phyloP scores from a whole-genome alignment of 2,888 invertebrate species.

The Pyrrhopygopsis socrates region DNA sequence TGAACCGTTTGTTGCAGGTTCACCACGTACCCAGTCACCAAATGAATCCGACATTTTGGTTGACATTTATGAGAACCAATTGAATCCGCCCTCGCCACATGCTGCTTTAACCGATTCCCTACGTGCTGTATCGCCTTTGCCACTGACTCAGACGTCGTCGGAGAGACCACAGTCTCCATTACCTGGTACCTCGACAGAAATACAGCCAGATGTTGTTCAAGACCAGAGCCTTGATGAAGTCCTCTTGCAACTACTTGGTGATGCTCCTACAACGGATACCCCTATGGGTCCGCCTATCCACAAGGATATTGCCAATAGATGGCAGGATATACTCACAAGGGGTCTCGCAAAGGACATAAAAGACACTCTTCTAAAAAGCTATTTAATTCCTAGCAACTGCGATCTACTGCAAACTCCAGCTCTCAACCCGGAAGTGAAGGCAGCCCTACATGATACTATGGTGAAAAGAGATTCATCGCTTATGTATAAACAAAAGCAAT shows the following conservation, averaged over 20 bases:
- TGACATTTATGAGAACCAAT: not conserved
- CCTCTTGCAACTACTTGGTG: conserved; percentile 7
- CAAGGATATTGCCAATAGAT: conserved; percentile 19
- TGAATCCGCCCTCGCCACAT: not conserved
- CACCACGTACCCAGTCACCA: not conserved
- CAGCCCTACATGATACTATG: not conserved
- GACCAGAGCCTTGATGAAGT: not conserved
- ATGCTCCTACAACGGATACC: not conserved
- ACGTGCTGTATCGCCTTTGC: not conserved
- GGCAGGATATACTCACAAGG: conserved; percentile 10
- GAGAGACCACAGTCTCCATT: not conserved
- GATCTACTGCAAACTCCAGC: not conserved
- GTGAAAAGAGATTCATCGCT: not conserved
- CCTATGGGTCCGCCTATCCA: conserved; percentile 3
- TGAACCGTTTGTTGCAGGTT: not conserved
- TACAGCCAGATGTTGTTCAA: not conserved
- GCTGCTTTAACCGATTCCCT: not conserved
- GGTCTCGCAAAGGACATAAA: conserved; percentile 12
- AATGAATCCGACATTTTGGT: not conserved
- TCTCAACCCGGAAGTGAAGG: conserved; percentile 24
- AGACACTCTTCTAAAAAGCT: not conserved
- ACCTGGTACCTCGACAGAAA: not conserved
- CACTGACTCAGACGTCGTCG: not conserved
- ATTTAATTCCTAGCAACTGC: conserved; percentile 11
- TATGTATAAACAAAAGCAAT: not conserved